These are phyloP conservation scores for Phocides pigmalion DNA, from an alignment of 1,140 invertebrate species.

Conservation along the genomic window DNA sequence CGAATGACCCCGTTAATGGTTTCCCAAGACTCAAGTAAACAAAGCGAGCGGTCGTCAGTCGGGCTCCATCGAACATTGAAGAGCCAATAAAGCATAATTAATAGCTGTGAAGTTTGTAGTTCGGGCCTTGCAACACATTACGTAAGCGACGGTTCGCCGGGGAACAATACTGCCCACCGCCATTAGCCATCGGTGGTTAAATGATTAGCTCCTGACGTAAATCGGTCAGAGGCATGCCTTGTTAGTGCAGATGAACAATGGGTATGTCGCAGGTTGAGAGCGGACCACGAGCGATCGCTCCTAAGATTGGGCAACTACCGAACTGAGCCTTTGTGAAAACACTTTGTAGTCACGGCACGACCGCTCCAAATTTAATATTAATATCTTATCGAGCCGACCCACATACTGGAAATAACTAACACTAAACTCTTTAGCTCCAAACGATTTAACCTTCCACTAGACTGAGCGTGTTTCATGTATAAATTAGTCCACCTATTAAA, in stretches of 20 bases:
- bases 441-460: slow-evolving; percentile 24
- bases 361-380: slow-evolving; percentile 57
- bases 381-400: slow-evolving; percentile 44
- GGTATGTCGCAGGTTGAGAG: slow-evolving; percentile 41
- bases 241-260: slow-evolving; percentile 55
- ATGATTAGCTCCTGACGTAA: slow-evolving; percentile 68
- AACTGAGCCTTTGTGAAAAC: slow-evolving; percentile 23
- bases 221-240: slow-evolving; percentile 56
- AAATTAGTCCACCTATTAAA: slow-evolving; percentile 25
- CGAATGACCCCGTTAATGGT: slow-evolving; percentile 50
- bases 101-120: slow-evolving; percentile 67
- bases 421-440: slow-evolving; percentile 31
- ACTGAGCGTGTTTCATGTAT: slow-evolving; percentile 13
- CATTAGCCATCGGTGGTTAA: slow-evolving; percentile 55
- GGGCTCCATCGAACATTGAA: slow-evolving; percentile 33
- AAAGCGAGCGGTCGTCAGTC: slow-evolving; percentile 43
- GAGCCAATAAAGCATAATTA: slow-evolving; percentile 67
- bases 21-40: slow-evolving; percentile 59
- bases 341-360: slow-evolving; percentile 38
- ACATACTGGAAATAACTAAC: slow-evolving; percentile 43
- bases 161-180: slow-evolving; percentile 64
- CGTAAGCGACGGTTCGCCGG: slow-evolving; percentile 51
- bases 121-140: slow-evolving; percentile 52
- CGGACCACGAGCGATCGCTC: slow-evolving; percentile 41
- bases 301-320: slow-evolving; percentile 41